Evolutionary conservation across 2,888 invertebrate genomes (phyloP).

Genomic region (Diadegma fenestrale): DNA sequence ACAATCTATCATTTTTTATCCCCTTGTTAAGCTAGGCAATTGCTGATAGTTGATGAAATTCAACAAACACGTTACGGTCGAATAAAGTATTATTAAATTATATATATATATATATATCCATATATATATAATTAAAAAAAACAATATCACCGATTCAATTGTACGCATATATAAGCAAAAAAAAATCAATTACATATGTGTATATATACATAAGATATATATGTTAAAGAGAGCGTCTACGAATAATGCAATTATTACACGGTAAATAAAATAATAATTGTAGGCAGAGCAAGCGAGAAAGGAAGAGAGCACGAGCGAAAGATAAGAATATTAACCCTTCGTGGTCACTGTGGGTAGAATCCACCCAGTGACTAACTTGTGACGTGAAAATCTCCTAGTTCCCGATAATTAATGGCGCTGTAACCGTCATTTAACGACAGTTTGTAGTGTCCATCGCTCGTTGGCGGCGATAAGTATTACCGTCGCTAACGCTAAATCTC

Average conservation of each 20-base stretch:
- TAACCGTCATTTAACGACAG: no score
- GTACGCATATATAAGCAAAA: conserved; percentile 62
- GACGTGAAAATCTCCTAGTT: no score
- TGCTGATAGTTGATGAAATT: conserved; percentile 31
- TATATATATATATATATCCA: conserved; percentile 61
- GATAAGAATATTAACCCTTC: conserved; percentile 61
- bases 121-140: conserved; percentile 38
- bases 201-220: conserved; percentile 58
- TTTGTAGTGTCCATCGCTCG: no score
- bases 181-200: conserved; percentile 38
- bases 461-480: no score
- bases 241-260: conserved; percentile 63
- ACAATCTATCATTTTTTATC: conserved; percentile 63
- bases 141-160: conserved; percentile 55
- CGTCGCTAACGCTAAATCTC: no score
- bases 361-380: no score
- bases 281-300: not conserved
- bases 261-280: conserved; percentile 57
- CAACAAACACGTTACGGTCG: conserved; percentile 33
- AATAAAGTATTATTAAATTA: conserved; percentile 78
- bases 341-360: no score
- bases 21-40: conserved; percentile 47
- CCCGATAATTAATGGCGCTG: no score
- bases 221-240: conserved; percentile 56
- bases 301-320: conserved; percentile 17